Base-by-base conservation (phyloP, 2,888 invertebrate species). In the Malachius bipustulatus region DNA sequence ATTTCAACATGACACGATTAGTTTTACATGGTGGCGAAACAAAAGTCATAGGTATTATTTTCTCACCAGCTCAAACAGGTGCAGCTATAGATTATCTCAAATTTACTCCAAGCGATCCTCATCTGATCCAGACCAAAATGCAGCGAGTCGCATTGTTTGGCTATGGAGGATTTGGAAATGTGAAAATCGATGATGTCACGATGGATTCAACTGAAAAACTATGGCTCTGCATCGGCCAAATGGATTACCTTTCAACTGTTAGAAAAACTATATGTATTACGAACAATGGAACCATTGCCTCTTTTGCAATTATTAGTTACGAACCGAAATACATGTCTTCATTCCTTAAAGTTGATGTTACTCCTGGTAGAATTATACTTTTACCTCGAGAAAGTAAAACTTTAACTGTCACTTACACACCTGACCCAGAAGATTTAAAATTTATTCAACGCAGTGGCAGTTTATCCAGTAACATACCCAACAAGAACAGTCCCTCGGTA, bases 1-100 rank as follows among this genome's bases (percentile, higher is more conserved):
- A 57, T 35, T 46, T 57, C 4, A 54, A 64, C 9, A 49, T 49
- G 3, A 50, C 60, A 24, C 51, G 59, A 16, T 43, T 70, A 9
- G 55, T 64, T 1, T 48, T 76, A 6, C 72, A 73, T 45, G 64
- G 69, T 2, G 64, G 67, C 48, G 75, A 76, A 49, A 70, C 71
- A 27, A 67, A 67, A 37, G 63, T 65, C 2, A 60, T 76, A 26
- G 56, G 57, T 3, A 56, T 75, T 4, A 61, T 62, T 14, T 76
- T 75, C 48, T 63, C 66, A 41, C 75, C 76, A 3, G 69, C 68
- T 2, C 51, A 49, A 14, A 47, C 65, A 13, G 75, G 75, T 0
- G 65, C 70, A 1, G 66, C 66, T 14, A 55, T 63, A 2, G 75
- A 72, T 14, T 65, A 66, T 42, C 55, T 76, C 9, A 51, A 59